These are phyloP conservation scores for Dicentrarchus labrax DNA, from an alignment of 2,113 vertebrate genomes.

Conservation along the genomic window DNA sequence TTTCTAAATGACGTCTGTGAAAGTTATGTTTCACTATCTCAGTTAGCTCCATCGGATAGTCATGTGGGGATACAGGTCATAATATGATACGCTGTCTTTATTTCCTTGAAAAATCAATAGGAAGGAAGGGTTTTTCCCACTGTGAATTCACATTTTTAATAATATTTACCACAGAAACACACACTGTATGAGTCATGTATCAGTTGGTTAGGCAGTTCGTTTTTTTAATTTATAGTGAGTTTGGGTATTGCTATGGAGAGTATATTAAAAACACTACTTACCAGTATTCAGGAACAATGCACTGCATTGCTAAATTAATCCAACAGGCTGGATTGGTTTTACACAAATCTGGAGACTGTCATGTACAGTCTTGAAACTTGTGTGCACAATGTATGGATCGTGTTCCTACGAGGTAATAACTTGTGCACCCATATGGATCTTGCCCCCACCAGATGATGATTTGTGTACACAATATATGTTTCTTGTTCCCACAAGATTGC, in stretches of 20 bases:
- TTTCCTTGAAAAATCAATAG: slow-evolving; percentile 1
- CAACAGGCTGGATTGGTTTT: background rate
- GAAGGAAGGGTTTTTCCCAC: background rate
- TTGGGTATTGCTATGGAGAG: background rate
- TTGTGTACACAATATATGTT: background rate
- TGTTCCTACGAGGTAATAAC: background rate
- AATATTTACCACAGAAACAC: background rate
- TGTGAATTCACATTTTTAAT: background rate
- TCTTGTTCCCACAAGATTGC: too few relatives aligned
- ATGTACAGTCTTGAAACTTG: background rate
- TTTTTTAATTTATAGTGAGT: background rate
- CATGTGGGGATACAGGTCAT: background rate
- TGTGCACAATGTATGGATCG: background rate
- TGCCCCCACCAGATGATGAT: background rate
- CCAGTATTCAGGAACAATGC: too few relatives aligned
- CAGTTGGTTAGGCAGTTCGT: too few relatives aligned
- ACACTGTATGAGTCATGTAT: too few relatives aligned
- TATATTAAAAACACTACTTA: too few relatives aligned
- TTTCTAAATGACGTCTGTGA: background rate
- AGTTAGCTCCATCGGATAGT: background rate
- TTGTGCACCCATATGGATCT: background rate
- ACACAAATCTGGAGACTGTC: background rate
- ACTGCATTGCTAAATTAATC: background rate
- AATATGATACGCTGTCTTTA: background rate
- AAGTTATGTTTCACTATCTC: background rate